Evolutionary conservation across 1,140 invertebrate species (phyloP).

Genomic region (Centruroides vittatus): DNA sequence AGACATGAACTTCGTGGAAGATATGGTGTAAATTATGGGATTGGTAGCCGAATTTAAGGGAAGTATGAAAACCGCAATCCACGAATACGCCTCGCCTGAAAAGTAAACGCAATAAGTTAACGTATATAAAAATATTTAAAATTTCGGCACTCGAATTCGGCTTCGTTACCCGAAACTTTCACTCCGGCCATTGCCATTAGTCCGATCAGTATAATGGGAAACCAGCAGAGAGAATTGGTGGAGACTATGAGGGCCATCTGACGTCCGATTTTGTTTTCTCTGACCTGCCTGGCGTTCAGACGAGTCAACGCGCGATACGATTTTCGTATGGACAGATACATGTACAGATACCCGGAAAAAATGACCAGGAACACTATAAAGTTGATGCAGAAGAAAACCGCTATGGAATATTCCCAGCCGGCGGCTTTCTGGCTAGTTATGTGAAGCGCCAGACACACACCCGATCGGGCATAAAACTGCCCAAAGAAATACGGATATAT

Average conservation of each 20-base stretch:
- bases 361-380: conserved; percentile 35
- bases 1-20: conserved; percentile 15
- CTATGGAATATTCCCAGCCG: conserved; percentile 60
- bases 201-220: conserved; percentile 35
- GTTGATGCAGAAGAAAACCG: conserved; percentile 56
- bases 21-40: conserved; percentile 34
- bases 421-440: conserved; percentile 31
- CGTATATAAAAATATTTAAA: no score
- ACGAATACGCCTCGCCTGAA: conserved; percentile 25
- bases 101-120: not conserved
- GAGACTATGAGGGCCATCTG: conserved; percentile 35
- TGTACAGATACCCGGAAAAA: conserved; percentile 31
- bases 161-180: conserved; percentile 21
- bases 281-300: conserved; percentile 10
- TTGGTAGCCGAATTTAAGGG: conserved; percentile 35
- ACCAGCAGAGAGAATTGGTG: conserved; percentile 34
- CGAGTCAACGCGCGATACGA: conserved; percentile 39
- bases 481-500: conserved; percentile 43
- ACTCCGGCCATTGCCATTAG: conserved; percentile 29
- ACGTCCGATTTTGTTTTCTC: conserved; percentile 21
- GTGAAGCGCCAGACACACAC: conserved; percentile 57
- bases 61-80: conserved; percentile 35
- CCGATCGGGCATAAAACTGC: conserved; percentile 51
- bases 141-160: no score
- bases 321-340: conserved; percentile 46